Conservation (phyloP, 2,888 invertebrate species). For the Caenorhabditis sinica region DNA sequence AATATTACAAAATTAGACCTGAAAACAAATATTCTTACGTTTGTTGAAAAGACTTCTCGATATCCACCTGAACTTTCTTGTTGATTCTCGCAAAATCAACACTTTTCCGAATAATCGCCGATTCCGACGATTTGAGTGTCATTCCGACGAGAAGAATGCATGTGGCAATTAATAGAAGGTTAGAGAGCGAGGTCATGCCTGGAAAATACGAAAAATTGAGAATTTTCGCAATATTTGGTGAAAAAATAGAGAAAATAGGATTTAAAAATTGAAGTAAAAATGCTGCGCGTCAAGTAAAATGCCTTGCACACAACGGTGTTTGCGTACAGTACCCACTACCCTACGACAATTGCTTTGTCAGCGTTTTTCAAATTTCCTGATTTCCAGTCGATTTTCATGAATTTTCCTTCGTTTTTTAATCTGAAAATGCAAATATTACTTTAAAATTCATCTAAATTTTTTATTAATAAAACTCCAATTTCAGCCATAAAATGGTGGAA, state of each 20-base stretch:
- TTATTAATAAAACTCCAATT: no score
- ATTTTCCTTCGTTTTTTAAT: no score
- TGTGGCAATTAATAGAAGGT: slow-evolving; percentile 14
- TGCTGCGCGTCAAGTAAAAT: no score
- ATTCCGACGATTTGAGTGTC: slow-evolving; percentile 2
- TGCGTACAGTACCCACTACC: no score
- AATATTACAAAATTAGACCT: background rate
- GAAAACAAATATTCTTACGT: slow-evolving; percentile 6
- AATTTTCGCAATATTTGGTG: background rate
- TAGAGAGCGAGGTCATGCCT: slow-evolving; percentile 10
- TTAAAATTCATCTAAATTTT: no score
- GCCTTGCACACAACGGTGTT: no score
- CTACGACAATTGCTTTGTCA: no score
- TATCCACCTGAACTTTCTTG: slow-evolving; percentile 1
- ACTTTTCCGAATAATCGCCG: slow-evolving; percentile 12
- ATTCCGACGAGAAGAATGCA: background rate
- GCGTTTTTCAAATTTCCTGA: no score
- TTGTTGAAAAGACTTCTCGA: slow-evolving; percentile 1
- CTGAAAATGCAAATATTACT: no score
- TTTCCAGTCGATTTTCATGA: no score
- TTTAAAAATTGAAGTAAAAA: background rate
- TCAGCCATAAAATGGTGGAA: no score
- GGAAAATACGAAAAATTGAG: background rate
- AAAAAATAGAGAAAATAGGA: slow-evolving; percentile 1
- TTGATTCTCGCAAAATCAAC: background rate